A percentile compares a stretch with the other conserved stretches of the same genome.
These are phyloP conservation scores for Aurelia aurita complex sp. Pacific DNA, from an alignment of 30 jellyfish, hydroid and myxozoan species.

Conservation along the genomic window DNA sequence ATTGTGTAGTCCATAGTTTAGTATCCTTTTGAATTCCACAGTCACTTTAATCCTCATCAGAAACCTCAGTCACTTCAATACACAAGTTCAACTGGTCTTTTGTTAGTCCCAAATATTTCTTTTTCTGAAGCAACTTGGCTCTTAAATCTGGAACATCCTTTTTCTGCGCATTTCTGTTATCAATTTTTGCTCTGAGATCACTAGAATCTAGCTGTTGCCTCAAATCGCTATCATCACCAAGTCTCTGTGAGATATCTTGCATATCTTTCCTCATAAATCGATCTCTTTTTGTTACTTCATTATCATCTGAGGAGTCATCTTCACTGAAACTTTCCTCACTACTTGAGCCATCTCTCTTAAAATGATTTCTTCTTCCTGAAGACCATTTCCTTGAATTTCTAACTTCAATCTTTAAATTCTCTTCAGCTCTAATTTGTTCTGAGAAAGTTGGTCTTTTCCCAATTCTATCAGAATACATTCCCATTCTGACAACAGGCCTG, in stretches of 20 bases:
- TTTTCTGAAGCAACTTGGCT: slow-evolving; percentile 22
- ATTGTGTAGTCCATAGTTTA: too few species aligned
- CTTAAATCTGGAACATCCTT: slow-evolving; percentile 24
- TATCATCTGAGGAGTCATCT: slow-evolving; percentile 3
- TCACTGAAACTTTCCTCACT: slow-evolving; percentile 47
- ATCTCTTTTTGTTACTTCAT: not conserved
- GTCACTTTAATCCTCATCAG: slow-evolving; percentile 62
- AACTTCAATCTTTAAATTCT: slow-evolving; percentile 56
- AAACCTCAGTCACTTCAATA: slow-evolving; percentile 78
- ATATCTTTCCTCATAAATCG: not conserved
- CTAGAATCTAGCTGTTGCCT: slow-evolving; percentile 19
- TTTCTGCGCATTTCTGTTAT: not conserved
- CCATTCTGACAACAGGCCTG: not conserved
- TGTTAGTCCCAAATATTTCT: slow-evolving; percentile 55
- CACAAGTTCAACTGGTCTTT: slow-evolving; percentile 77
- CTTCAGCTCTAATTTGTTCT: not conserved
- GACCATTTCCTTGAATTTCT: slow-evolving; percentile 34
- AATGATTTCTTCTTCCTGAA: slow-evolving; percentile 29
- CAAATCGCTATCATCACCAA: slow-evolving; percentile 25
- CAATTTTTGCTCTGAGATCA: slow-evolving; percentile 33
- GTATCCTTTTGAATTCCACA: too few species aligned
- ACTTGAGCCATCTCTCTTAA: slow-evolving; percentile 40
- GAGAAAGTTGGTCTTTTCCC: not conserved
- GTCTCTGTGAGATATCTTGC: not conserved
- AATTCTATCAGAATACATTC: slow-evolving; percentile 30